Conservation (phyloP, 1,140 invertebrate species). For the Latrodectus geometricus region DNA sequence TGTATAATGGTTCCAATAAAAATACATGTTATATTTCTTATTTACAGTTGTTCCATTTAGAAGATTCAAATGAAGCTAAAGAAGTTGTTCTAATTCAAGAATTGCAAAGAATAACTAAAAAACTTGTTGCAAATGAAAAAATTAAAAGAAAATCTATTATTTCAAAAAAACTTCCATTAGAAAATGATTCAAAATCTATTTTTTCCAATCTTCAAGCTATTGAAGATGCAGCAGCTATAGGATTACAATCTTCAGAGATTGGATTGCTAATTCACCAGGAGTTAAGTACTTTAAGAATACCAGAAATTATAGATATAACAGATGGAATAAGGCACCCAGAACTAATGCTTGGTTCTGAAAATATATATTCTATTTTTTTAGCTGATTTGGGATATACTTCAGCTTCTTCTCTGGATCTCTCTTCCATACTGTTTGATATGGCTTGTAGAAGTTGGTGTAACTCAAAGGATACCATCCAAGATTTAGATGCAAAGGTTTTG, state of each 20-base stretch:
- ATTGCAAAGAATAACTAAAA: slow-evolving; percentile 35
- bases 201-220: slow-evolving; percentile 23
- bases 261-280: slow-evolving; percentile 16
- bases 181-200: slow-evolving; percentile 11
- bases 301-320: slow-evolving; percentile 41
- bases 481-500: slow-evolving; percentile 39
- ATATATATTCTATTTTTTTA: slow-evolving; percentile 43
- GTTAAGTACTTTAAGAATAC: slow-evolving; percentile 34
- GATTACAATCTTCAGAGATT: slow-evolving; percentile 38
- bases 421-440: slow-evolving; percentile 32
- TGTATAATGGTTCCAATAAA: too few species aligned
- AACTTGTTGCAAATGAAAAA: slow-evolving; percentile 37
- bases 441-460: slow-evolving; percentile 30
- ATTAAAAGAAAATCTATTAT: slow-evolving; percentile 23
- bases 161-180: background rate
- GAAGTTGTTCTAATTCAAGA: slow-evolving; percentile 39
- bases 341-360: slow-evolving; percentile 36
- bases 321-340: slow-evolving; percentile 31
- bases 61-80: slow-evolving; percentile 35
- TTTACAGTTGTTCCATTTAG: slow-evolving; percentile 24
- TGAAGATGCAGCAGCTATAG: slow-evolving; percentile 38
- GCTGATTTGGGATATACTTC: slow-evolving; percentile 35
- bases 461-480: background rate
- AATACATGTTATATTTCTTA: too few species aligned
- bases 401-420: slow-evolving; percentile 23